Base-by-base conservation (phyloP, 2,113 vertebrate genomes). In the Nerophis lumbriciformis region DNA sequence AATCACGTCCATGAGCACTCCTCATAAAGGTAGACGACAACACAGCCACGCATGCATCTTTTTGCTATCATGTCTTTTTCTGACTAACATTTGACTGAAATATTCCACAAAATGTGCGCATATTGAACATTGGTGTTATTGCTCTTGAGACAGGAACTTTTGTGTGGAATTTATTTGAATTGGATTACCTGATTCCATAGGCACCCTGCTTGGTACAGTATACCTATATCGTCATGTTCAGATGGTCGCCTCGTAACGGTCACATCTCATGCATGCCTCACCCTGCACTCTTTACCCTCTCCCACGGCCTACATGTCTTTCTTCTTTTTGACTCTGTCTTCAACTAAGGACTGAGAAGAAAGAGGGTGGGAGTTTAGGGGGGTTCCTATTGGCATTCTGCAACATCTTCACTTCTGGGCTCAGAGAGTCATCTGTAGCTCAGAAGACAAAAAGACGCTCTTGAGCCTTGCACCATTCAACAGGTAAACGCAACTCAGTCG, bases 391-490 rank as follows among this genome's bases (percentile, higher is more conserved):
- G 82, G 83, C 81, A 85, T 86, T 85, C 83, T 78, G 71, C 78
- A 68, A 77, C 80, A 79, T 81, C 85, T 83, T 72, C 35, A 59
- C 84, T 82, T 4, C 10, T 44, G 63, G 76, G 73, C 86, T 90
- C 86, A 71, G 72, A 85, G 83, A 84, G 77, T 66, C 80, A 78
- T 78, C 84, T 83, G 77, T 79, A 77, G 71, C 85, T 83, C 83
- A 78, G 72, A 75, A 87, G 79, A 87, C 81, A 83, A 82, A 88
- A 83, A 83, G 77, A 62, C 36, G 59, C 80, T 84, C 78, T 84
- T 6, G 73, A 83, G 77, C 80, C 78, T 82, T 21, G 76, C 63
- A 65, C 72, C 78, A 78, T 75, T 86, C 87, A 86, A 88, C 87
- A 89, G 89, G 90, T 90, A 82, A 84, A 85, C 79, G 57, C 52